Percentiles rank a stretch among this genome's conserved stretches.
Evolutionary conservation across 1,140 invertebrate species (phyloP).

Genomic region (Saccostrea glomerata): DNA sequence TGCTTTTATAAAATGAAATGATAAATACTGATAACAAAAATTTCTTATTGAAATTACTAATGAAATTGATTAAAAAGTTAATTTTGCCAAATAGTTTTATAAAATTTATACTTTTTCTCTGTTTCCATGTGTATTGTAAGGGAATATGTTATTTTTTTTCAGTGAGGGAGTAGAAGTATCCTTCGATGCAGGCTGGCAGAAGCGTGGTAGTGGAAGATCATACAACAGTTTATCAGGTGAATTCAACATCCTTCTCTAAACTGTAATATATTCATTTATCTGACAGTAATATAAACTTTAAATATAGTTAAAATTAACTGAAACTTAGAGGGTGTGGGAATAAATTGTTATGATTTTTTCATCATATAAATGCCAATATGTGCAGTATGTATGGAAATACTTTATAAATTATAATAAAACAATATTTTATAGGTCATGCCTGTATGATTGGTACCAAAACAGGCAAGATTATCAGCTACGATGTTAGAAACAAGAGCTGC

Average conservation of each 20-base stretch:
- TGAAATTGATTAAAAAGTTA: not conserved
- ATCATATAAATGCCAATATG: not conserved
- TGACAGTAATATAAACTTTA: not conserved
- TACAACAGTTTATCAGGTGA: conserved; percentile 39
- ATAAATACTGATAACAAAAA: too few species aligned
- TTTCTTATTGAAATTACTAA: not conserved
- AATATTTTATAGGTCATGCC: not conserved
- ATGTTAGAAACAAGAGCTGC: not conserved
- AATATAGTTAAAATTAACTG: too few species aligned
- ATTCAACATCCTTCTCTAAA: not conserved
- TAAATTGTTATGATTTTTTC: not conserved
- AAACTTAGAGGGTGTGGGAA: not conserved
- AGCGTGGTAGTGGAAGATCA: conserved; percentile 38
- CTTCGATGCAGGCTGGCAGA: conserved; percentile 53
- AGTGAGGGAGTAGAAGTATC: conserved; percentile 10
- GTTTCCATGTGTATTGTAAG: not conserved
- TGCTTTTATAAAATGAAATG: too few species aligned
- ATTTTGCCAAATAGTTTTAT: not conserved
- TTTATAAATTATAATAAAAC: not conserved
- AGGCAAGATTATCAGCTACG: not conserved
- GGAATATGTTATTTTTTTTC: not conserved
- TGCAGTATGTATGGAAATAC: too few species aligned
- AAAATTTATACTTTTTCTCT: not conserved
- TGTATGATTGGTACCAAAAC: not conserved
- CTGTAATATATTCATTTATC: not conserved